These are phyloP conservation scores for Neodiprion pinetum DNA, from an alignment of 1,140 invertebrate species.

Conservation along the genomic window DNA sequence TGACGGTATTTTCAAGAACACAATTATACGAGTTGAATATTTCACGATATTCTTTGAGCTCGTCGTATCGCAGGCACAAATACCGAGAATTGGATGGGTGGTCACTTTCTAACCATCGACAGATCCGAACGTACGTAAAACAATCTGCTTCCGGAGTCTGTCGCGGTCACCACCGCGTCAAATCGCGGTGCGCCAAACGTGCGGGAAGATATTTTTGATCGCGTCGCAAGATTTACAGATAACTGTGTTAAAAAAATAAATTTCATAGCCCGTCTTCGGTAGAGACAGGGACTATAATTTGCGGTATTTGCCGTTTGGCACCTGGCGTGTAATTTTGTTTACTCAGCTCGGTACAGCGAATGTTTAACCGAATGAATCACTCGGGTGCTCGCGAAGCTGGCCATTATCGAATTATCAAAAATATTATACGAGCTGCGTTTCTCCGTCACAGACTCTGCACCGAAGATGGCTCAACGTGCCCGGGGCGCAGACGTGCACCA, in stretches of 20 bases:
- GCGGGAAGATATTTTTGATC: neutral
- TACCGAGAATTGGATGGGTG: neutral
- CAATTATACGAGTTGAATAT: slow-evolving; percentile 10
- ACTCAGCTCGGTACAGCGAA: neutral
- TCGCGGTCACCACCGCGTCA: too few species aligned
- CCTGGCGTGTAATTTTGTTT: slow-evolving; percentile 5
- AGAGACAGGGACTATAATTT: slow-evolving; percentile 7
- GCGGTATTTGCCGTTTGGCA: slow-evolving; percentile 1
- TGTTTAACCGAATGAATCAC: slow-evolving; percentile 4
- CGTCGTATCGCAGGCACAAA: neutral
- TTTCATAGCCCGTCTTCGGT: neutral
- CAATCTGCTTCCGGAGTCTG: too few species aligned
- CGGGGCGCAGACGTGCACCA: neutral
- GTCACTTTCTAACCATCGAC: neutral
- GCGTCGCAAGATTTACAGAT: neutral
- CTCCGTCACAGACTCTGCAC: neutral
- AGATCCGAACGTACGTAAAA: too few species aligned
- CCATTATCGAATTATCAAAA: slow-evolving; percentile 7
- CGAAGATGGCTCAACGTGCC: neutral
- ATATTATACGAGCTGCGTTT: neutral
- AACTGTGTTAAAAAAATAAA: neutral
- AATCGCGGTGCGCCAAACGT: neutral
- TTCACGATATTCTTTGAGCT: neutral
- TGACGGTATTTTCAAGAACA: slow-evolving; percentile 39
- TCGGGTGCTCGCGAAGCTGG: neutral